Evolutionary conservation across 2,888 invertebrate genomes (phyloP).

Genomic region (Cephus rjabovi): DNA sequence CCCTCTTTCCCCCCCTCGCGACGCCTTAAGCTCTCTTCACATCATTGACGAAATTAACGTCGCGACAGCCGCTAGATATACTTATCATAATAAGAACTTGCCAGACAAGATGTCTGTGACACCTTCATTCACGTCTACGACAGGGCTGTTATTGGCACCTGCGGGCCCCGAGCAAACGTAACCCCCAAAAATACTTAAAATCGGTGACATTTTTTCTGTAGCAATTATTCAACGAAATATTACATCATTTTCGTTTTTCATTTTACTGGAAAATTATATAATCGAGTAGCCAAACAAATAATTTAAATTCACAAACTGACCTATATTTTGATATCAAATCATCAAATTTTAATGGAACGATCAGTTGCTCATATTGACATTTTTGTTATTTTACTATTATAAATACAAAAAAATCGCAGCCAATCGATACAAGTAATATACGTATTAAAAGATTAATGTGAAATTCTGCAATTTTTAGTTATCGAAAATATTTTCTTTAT

Average conservation of each 20-base stretch:
- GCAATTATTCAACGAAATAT: not conserved
- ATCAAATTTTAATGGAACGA: not conserved
- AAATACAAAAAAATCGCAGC: not conserved
- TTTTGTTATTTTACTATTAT: not conserved
- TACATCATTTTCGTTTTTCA: not conserved
- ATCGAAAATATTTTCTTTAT: not conserved
- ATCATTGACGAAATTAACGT: conserved; percentile 21
- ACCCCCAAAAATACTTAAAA: not conserved
- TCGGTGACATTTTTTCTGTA: not conserved
- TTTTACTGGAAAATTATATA: not conserved
- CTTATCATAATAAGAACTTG: not conserved
- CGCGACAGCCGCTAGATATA: not conserved
- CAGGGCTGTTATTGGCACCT: not conserved
- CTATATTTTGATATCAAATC: not conserved
- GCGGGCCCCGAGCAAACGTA: not conserved
- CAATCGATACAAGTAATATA: not conserved
- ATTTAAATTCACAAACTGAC: not conserved
- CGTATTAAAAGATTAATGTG: too few species aligned
- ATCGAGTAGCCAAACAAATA: not conserved
- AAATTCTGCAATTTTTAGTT: not conserved
- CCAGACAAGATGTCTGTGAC: conserved; percentile 21
- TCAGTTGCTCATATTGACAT: not conserved
- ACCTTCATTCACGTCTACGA: conserved; percentile 16
- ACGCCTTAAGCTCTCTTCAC: not conserved
- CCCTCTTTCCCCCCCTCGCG: not conserved